Evolutionary conservation across 2,113 vertebrate genomes (phyloP).

Genomic region (Trematocara unimaculatum): DNA sequence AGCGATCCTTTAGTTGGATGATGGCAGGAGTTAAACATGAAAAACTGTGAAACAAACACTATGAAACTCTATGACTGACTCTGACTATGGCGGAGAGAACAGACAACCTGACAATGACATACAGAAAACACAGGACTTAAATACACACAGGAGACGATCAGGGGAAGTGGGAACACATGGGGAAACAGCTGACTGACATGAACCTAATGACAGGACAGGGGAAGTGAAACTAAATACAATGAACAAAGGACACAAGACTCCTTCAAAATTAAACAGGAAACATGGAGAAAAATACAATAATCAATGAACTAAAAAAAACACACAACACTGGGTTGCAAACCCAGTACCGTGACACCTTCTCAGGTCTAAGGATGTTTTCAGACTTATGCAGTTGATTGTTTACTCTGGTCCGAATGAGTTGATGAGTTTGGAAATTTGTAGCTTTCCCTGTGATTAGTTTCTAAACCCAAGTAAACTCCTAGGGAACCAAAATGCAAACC

Average conservation of each 20-base stretch:
- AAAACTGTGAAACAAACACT: not conserved
- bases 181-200: not conserved
- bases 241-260: not conserved
- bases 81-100: fast-evolving
- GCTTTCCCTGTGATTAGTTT: not conserved
- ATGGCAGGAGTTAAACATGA: not conserved
- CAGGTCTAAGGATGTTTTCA: not conserved
- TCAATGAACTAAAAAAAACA: not conserved
- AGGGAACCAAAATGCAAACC: not conserved
- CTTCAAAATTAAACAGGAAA: not conserved
- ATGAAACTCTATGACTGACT: not conserved
- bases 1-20: not conserved
- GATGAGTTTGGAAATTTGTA: not conserved
- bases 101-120: not conserved
- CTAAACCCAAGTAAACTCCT: not conserved
- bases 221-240: not conserved
- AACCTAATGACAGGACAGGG: not conserved
- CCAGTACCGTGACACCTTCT: not conserved
- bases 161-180: not conserved
- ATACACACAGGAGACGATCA: not conserved
- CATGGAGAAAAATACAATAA: not conserved
- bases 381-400: fast-evolving
- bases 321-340: no score
- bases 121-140: fast-evolving
- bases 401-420: fast-evolving